These are phyloP conservation scores for Saguinus oedipus DNA, from an alignment of 2,797 vertebrate genomes.

Conservation along the genomic window DNA sequence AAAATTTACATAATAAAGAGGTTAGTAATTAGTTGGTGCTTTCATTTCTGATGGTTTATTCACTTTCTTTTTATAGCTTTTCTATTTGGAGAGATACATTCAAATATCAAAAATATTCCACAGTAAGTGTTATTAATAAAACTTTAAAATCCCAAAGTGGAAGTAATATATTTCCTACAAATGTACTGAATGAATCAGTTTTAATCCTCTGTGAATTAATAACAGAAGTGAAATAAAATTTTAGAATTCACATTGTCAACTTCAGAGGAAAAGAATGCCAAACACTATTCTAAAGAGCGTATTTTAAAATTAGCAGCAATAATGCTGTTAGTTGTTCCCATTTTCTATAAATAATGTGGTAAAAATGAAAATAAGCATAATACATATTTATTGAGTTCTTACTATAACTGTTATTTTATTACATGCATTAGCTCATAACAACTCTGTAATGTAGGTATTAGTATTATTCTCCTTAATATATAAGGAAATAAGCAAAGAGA, in stretches of 20 bases:
- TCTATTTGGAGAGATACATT: background rate
- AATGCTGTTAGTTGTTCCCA: background rate
- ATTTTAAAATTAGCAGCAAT: background rate
- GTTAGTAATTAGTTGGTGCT: background rate
- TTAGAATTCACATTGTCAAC: background rate
- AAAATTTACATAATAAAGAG: slow-evolving; percentile 20
- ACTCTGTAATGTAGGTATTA: background rate
- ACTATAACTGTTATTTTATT: background rate
- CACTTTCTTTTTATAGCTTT: background rate
- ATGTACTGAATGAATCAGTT: background rate
- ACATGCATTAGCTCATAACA: background rate
- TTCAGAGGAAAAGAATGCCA: background rate
- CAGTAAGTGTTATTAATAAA: slow-evolving; percentile 14
- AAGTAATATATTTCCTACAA: background rate
- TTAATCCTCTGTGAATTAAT: background rate
- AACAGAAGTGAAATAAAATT: background rate
- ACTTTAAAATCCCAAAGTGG: background rate
- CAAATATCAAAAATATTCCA: slow-evolving; percentile 21
- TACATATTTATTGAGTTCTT: background rate
- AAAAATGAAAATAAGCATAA: background rate
- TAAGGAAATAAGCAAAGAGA: background rate
- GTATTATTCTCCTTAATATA: background rate
- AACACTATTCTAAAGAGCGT: background rate
- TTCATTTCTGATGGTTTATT: slow-evolving; percentile 32
- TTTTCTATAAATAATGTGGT: background rate